phyloP scores from a whole-genome alignment of 2,888 invertebrate genomes.

The Lordiphosa andalusiaca region DNA sequence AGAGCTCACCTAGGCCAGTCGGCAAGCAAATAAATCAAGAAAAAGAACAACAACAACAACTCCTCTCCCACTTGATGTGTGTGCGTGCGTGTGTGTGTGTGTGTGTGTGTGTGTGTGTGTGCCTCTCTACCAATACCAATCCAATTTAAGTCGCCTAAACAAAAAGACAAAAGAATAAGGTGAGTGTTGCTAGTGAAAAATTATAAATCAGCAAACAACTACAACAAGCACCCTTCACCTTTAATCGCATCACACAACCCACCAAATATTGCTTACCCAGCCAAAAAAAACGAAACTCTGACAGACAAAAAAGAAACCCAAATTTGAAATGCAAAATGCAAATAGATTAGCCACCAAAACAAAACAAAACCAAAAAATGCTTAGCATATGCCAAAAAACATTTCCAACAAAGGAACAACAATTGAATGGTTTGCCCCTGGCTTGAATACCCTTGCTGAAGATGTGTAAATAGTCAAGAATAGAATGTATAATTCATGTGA shows the following conservation, averaged over 20 bases:
- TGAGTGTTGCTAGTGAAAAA: slow-evolving; percentile 33
- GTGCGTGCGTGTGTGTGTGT: too few relatives aligned
- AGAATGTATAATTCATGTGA: too few relatives aligned
- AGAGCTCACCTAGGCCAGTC: too few relatives aligned
- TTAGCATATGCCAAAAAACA: slow-evolving; percentile 3
- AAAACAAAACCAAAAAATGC: slow-evolving; percentile 4
- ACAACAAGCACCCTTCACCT: slow-evolving; percentile 33
- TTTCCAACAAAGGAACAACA: slow-evolving; percentile 14
- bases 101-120: too few relatives aligned
- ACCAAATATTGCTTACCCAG: slow-evolving; percentile 50
- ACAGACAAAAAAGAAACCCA: slow-evolving; percentile 19
- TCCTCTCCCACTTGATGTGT: too few relatives aligned
- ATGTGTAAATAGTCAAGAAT: too few relatives aligned
- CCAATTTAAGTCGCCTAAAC: not conserved
- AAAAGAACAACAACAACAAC: too few relatives aligned
- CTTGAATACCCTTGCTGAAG: too few relatives aligned
- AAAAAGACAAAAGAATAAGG: slow-evolving; percentile 18
- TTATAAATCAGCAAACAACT: slow-evolving; percentile 21
- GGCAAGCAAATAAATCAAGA: too few relatives aligned
- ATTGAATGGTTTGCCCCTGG: not conserved
- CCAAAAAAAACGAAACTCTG: slow-evolving; percentile 8
- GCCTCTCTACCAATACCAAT: not conserved
- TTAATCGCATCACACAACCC: slow-evolving; percentile 13
- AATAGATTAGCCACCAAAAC: slow-evolving; percentile 59
- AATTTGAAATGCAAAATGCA: slow-evolving; percentile 58